Evolutionary conservation across 2,888 invertebrate species (phyloP).

Genomic region (Melanophora roralis): DNA sequence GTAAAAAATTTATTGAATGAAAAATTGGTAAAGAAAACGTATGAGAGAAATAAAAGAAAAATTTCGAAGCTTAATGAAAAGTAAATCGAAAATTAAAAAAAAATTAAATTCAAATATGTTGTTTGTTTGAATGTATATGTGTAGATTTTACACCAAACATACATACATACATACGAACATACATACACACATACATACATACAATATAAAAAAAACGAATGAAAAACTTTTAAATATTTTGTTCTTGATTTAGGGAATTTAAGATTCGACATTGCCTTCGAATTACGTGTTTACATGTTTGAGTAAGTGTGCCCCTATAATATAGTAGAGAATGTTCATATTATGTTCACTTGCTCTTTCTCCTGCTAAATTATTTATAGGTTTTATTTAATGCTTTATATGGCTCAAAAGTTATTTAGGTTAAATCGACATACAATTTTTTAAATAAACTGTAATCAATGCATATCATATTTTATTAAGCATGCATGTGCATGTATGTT

Average conservation of each 20-base stretch:
- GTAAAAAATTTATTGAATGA: slow-evolving; percentile 29
- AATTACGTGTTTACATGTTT: too few relatives aligned
- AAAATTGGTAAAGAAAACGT: neutral
- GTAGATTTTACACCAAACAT: slow-evolving; percentile 4
- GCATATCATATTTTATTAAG: slow-evolving; percentile 30
- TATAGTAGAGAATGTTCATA: neutral
- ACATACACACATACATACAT: neutral
- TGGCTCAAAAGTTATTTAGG: slow-evolving; percentile 58
- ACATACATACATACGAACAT: neutral
- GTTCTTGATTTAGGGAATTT: too few relatives aligned
- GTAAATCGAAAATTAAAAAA: neutral
- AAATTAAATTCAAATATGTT: too few relatives aligned
- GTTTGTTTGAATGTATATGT: too few relatives aligned
- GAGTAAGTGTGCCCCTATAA: neutral
- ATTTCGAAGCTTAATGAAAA: neutral
- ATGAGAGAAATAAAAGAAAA: neutral
- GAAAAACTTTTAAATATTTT: too few relatives aligned
- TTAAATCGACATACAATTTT: slow-evolving; percentile 43
- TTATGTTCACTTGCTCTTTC: neutral
- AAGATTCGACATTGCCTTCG: too few relatives aligned
- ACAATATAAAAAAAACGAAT: too few relatives aligned
- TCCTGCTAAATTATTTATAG: slow-evolving; percentile 32
- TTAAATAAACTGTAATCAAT: slow-evolving; percentile 53
- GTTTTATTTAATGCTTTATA: slow-evolving; percentile 57
- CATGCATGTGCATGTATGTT: neutral